Evolutionary conservation across 2,888 invertebrate species (phyloP), one percentile per base, ranked within the genome.

Genomic region (Helobdella robusta): DNA sequence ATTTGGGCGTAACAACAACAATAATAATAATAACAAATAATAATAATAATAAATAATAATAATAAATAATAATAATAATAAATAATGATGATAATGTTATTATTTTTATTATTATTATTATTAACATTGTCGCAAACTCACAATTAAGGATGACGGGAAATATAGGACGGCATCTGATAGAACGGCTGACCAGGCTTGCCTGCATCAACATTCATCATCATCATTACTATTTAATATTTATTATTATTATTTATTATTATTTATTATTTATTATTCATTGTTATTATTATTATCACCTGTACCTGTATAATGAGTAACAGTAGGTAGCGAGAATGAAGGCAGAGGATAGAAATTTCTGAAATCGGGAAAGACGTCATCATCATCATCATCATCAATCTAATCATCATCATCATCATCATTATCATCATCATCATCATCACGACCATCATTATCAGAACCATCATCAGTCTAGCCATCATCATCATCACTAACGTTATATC

Each of bases 391-490:
- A 44, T 44, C 60, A 44, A 40, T 44, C 18, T 60, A 25, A 8
- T 44, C 60, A 44, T 44, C 44, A 44, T 44, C 60, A 60, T 60
- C 60, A 28, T 60, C 46, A 60, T 60, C 44, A 44, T 60, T 46
- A 60, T 35, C 18, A 4, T 34, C 59, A 35, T 36, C 20, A 20
- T 59, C 59, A 52, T 40, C 44, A 60, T 60, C 60, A 60, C 46
- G 25, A 60, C 46, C 60, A 60, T 44, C 60, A 60, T 60, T 46
- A 44, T 60, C 60, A 2, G 40, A 40, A 2, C 46, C 3, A 20
- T 60, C 60, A 25, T 60, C 44, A 25, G 40, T 46, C 11, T 25
- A 36, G 23, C 20, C 59, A 59, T 23, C 36, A 59, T 40, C 60
- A 36, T 30, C 25, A 5, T 56, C 56, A n/a, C n/a, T n/a, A n/a